phyloP scores from a whole-genome alignment of 2,797 vertebrate genomes.

The Cyclura pinguis region DNA sequence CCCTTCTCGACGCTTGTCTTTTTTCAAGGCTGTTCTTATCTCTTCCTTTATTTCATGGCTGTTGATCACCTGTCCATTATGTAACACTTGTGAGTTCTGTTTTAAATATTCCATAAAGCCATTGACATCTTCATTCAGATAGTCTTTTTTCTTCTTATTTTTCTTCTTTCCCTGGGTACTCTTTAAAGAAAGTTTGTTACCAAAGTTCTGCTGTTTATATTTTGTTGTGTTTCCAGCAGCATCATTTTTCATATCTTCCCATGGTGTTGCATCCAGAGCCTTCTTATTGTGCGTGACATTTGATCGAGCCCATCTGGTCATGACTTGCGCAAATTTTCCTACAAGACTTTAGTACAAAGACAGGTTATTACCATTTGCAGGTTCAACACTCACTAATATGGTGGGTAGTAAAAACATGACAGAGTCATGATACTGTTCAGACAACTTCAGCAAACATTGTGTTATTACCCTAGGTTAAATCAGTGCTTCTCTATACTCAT shows the following conservation, averaged over 20 bases:
- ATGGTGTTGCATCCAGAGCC: constrained; percentile 86
- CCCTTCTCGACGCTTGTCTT: constrained; percentile 86
- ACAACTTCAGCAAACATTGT: background rate
- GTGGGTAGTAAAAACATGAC: background rate
- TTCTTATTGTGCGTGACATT: constrained; percentile 82
- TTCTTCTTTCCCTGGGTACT: constrained; percentile 75
- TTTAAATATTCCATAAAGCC: constrained; percentile 88
- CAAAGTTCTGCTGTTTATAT: constrained; percentile 11
- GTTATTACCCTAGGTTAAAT: background rate
- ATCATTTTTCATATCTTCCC: constrained; percentile 83
- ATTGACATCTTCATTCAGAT: constrained; percentile 88
- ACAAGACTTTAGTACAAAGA: constrained; percentile 41
- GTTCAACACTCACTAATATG: background rate
- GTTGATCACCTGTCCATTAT: constrained; percentile 34
- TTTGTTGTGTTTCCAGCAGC: constrained; percentile 10
- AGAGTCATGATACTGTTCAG: background rate
- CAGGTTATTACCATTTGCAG: background rate
- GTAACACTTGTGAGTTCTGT: constrained; percentile 65
- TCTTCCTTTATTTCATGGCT: constrained; percentile 74
- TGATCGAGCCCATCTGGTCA: constrained; percentile 92
- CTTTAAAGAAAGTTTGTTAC: constrained; percentile 49
- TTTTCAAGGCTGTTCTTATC: constrained; percentile 80
- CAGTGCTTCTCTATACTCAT: background rate
- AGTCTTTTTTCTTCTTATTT: constrained; percentile 84
- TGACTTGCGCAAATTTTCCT: constrained; percentile 54